Evolutionary conservation across 2,113 vertebrate genomes (phyloP), one percentile per base, ranked within the genome.

Genomic region (Himantopus leucocephalus): DNA sequence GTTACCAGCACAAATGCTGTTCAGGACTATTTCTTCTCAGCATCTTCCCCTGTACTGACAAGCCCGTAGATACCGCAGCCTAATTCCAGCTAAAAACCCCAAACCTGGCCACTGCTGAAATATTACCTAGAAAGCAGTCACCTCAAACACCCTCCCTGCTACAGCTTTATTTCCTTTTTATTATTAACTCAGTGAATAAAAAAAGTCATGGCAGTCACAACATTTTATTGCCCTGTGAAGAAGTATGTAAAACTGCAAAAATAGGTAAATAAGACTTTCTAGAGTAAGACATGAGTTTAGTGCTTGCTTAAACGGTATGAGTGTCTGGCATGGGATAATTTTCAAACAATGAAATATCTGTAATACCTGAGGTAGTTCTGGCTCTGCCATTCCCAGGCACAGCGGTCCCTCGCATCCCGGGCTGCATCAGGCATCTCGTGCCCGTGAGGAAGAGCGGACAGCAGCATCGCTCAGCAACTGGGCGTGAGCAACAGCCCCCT

Each of bases 401-500:
- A 8, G 52, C 0, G 1, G 13, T 21, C 39, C 56, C 79, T 74
- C 1, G 0, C n/a, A 34, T 12, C 29, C 47, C 4, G 1, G 73
- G 50, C 85, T 74, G 27, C 5, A 18, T 18, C 58, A 37, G 41
- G 10, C 32, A n/a, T 6, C 64, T 20, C 20, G 0, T 1, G 5
- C 47, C 48, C 32, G 3, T 0, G n/a, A 17, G 12, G 8, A 43
- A 8, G 60, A 63, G 53, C 76, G 15, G 67, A 27, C 2, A 27
- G 26, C 68, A 76, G 81, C 59, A 48, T 23, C 7, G 2, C 58
- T 34, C 52, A 39, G 48, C 52, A 62, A 27, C 56, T 5, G 73
- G 73, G 12, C 47, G 20, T 0, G 6, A 84, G 26, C 43, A 39
- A 4, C 16, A 62, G 73, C 18, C 45, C 60, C 41, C 5, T n/a